These are phyloP conservation scores for Brachyptera risi DNA, from an alignment of 2,888 invertebrate genomes.

Conservation along the genomic window DNA sequence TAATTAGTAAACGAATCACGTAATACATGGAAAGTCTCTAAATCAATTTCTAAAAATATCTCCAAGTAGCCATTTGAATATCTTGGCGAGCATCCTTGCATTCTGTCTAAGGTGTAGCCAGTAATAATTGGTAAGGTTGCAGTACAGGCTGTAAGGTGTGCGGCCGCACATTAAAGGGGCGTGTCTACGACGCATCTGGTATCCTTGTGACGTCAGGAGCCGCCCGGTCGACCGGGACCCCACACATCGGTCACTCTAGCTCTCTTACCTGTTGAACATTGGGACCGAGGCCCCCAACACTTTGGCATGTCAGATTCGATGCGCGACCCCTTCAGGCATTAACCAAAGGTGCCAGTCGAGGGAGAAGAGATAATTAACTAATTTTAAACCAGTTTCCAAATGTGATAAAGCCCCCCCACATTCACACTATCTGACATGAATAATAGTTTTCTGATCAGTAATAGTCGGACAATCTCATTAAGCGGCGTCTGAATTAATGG, in stretches of 20 bases:
- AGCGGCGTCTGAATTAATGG: too few species aligned
- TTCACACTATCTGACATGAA: neutral
- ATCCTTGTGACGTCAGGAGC: conserved; percentile 5
- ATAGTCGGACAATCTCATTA: neutral
- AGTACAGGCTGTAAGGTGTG: conserved; percentile 41
- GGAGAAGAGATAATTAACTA: conserved; percentile 15
- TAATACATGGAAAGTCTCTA: conserved; percentile 22
- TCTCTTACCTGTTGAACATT: neutral
- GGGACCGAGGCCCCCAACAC: conserved; percentile 5
- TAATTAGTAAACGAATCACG: conserved; percentile 18
- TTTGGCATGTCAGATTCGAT: conserved; percentile 7
- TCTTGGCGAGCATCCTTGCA: neutral
- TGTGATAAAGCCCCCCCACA: neutral
- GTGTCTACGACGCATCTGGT: conserved; percentile 35
- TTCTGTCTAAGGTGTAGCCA: conserved; percentile 23
- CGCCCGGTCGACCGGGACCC: conserved; percentile 22
- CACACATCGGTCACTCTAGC: conserved; percentile 23
- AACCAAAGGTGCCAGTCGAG: neutral
- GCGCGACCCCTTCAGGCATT: neutral
- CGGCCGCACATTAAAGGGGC: conserved; percentile 47
- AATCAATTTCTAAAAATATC: conserved; percentile 10
- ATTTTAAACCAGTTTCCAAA: conserved; percentile 15
- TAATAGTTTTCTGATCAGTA: neutral
- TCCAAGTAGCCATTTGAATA: neutral
- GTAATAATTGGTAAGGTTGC: conserved; percentile 29